These are phyloP conservation scores for Sapayoa aenigma DNA, from an alignment of 2,113 vertebrate species.

Conservation along the genomic window DNA sequence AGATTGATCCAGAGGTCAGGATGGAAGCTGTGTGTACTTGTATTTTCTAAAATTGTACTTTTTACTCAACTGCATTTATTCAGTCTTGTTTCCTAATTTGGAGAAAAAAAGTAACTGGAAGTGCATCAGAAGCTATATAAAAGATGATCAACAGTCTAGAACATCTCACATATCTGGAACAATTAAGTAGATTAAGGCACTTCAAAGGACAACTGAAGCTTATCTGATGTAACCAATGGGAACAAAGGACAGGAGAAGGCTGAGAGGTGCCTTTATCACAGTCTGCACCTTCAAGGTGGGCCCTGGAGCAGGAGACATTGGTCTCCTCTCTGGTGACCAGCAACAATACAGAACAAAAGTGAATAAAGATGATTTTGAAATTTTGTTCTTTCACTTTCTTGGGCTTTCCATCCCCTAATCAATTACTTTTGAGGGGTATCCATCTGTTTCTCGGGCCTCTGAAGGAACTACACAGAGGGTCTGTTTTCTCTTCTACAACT, in stretches of 20 bases:
- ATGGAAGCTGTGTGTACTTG: no score
- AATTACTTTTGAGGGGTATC: neutral
- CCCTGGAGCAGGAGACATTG: neutral
- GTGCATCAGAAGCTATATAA: neutral
- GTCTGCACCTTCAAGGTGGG: rapidly evolving
- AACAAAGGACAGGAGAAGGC: neutral
- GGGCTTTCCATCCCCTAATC: neutral
- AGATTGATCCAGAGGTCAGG: neutral
- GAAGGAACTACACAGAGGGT: neutral
- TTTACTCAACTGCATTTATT: neutral
- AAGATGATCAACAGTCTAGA: neutral
- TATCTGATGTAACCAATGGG: neutral
- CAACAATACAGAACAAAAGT: neutral
- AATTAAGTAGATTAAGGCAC: neutral
- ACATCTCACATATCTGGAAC: neutral
- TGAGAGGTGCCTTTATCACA: neutral
- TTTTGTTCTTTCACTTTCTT: neutral
- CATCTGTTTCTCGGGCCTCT: neutral
- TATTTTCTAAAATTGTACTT: no score
- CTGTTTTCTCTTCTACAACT: neutral
- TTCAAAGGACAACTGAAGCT: neutral
- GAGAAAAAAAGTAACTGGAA: neutral
- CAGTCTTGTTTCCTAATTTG: neutral
- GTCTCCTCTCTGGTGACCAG: neutral
- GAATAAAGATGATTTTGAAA: neutral